Percentiles rank a stretch among this genome's conserved stretches.
Evolutionary conservation across 2,113 vertebrate genomes (phyloP).

Genomic region (Etheostoma spectabile): DNA sequence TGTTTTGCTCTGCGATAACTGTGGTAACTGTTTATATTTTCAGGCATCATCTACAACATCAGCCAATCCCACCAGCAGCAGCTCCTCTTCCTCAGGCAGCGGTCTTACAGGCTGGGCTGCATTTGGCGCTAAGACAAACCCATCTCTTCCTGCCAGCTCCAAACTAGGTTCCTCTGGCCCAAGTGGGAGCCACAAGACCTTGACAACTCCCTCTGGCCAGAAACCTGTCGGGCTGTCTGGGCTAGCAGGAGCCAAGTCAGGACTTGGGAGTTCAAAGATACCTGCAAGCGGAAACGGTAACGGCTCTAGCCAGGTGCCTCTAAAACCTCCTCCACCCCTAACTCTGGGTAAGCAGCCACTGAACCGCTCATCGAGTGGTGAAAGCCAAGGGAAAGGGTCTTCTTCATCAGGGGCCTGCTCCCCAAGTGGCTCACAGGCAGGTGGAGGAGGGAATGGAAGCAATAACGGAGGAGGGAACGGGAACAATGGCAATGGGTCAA

Average conservation of each 20-base stretch:
- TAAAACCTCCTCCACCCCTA: slow-evolving; percentile 92
- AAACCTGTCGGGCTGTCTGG: slow-evolving; percentile 92
- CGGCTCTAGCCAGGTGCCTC: slow-evolving; percentile 78
- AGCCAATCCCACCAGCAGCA: slow-evolving; percentile 86
- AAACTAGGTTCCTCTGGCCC: slow-evolving; percentile 88
- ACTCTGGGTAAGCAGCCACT: slow-evolving; percentile 94
- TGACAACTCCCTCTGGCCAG: slow-evolving; percentile 84
- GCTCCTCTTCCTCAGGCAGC: slow-evolving; percentile 88
- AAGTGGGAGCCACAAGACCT: slow-evolving; percentile 85
- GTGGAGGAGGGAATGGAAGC: slow-evolving; percentile 79
- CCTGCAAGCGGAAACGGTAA: slow-evolving; percentile 79
- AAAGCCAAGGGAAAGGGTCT: slow-evolving; percentile 90
- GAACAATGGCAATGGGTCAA: slow-evolving; percentile 82
- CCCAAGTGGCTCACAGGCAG: slow-evolving; percentile 64
- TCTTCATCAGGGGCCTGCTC: slow-evolving; percentile 83
- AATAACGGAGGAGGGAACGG: slow-evolving; percentile 73
- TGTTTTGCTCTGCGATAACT: not conserved
- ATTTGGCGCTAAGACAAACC: slow-evolving; percentile 93
- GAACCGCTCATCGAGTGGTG: slow-evolving; percentile 92
- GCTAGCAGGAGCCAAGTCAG: slow-evolving; percentile 87
- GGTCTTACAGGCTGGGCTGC: slow-evolving; percentile 98
- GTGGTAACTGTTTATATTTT: not conserved
- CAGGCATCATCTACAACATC: slow-evolving; percentile 88
- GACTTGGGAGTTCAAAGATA: slow-evolving; percentile 87
- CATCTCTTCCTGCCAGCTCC: slow-evolving; percentile 86